A percentile compares a stretch with the other conserved stretches of the same genome.
Evolutionary conservation across 2,888 invertebrate species (phyloP).

Genomic region (Pyrrhosoma nymphula): DNA sequence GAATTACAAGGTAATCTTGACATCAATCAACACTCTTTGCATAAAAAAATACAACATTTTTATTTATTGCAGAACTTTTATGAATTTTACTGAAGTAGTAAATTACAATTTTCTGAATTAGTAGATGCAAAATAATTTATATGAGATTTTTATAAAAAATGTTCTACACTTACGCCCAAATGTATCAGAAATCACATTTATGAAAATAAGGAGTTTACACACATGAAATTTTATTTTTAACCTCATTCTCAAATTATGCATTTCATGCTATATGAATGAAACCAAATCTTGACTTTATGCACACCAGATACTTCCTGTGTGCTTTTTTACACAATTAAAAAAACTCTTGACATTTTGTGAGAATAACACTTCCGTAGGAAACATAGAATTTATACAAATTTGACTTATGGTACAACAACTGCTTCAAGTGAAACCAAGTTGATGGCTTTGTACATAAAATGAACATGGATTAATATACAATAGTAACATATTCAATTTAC

Average conservation of each 20-base stretch:
- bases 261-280: neutral
- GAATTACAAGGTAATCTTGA: neutral
- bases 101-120: slow-evolving; percentile 27
- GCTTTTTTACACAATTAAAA: slow-evolving; percentile 51
- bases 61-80: slow-evolving; percentile 39
- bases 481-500: slow-evolving; percentile 24
- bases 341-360: slow-evolving; percentile 53
- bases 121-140: slow-evolving; percentile 39
- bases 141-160: slow-evolving; percentile 32
- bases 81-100: slow-evolving; percentile 36
- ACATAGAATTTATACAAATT: slow-evolving; percentile 53
- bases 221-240: neutral
- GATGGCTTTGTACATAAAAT: slow-evolving; percentile 60
- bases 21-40: slow-evolving; percentile 9
- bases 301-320: neutral
- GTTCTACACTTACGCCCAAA: slow-evolving; percentile 8
- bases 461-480: slow-evolving; percentile 22
- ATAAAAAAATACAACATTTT: slow-evolving; percentile 39
- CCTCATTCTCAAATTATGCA: slow-evolving; percentile 11
- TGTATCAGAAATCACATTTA: slow-evolving; percentile 35
- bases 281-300: slow-evolving; percentile 26
- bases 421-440: slow-evolving; percentile 47
- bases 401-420: slow-evolving; percentile 58
- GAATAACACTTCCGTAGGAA: slow-evolving; percentile 57
- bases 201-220: slow-evolving; percentile 7